These are phyloP conservation scores for Tanaodytes sp. DNA, from an alignment of 2,888 invertebrate genomes.

Conservation along the genomic window DNA sequence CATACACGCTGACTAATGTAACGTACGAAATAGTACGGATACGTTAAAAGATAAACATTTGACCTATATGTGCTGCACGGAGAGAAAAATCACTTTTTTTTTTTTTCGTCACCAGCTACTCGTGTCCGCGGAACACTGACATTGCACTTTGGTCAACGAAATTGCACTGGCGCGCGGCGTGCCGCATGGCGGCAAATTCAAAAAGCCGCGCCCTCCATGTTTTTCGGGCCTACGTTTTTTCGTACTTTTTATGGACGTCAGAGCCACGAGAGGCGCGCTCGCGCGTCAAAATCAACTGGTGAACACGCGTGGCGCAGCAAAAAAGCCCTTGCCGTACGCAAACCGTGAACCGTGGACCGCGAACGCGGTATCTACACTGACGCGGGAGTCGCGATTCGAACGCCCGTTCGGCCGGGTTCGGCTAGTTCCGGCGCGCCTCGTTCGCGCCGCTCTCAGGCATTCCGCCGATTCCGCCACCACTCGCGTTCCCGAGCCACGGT, in stretches of 20 bases:
- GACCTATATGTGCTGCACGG: slow-evolving; percentile 18
- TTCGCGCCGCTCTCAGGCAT: slow-evolving; percentile 60
- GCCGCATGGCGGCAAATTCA: slow-evolving; percentile 26
- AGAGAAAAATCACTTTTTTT: slow-evolving; percentile 32
- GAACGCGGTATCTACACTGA: slow-evolving; percentile 73
- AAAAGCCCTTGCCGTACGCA: slow-evolving; percentile 64
- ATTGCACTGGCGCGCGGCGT: slow-evolving; percentile 10
- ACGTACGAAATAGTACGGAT: too few species aligned
- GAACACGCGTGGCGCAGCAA: slow-evolving; percentile 55
- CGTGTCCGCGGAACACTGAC: slow-evolving; percentile 16
- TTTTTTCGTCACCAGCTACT: slow-evolving; percentile 30
- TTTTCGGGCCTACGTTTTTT: slow-evolving; percentile 8
- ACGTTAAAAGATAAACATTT: too few species aligned
- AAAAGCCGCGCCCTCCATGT: slow-evolving; percentile 13
- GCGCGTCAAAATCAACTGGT: slow-evolving; percentile 41
- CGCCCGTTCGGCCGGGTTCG: slow-evolving; percentile 69
- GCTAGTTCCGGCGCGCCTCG: slow-evolving; percentile 61
- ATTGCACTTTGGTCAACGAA: slow-evolving; percentile 21
- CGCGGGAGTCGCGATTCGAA: slow-evolving; percentile 72
- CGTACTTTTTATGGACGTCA: neutral
- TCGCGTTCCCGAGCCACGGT: slow-evolving; percentile 16
- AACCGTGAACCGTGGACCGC: slow-evolving; percentile 73
- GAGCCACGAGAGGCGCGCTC: slow-evolving; percentile 10
- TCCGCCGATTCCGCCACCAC: slow-evolving; percentile 60
- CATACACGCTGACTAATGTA: too few species aligned